Conservation (phyloP, 2,888 invertebrate species). For the Eledona agricola region DNA sequence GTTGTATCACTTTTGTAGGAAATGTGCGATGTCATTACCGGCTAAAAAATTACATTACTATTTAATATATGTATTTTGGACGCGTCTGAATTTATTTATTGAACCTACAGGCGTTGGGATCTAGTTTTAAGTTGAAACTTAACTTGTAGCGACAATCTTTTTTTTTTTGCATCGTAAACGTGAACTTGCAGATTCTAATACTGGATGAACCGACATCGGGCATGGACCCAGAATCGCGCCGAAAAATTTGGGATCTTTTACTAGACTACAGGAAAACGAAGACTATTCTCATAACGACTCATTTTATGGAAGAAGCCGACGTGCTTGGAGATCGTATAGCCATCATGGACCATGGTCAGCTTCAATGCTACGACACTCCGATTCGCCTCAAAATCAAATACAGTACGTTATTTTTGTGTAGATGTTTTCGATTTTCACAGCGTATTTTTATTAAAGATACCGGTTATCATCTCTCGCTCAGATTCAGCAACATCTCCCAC, state of each 20-base stretch:
- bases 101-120: too few relatives aligned
- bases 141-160: too few relatives aligned
- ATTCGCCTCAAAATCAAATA: constrained; percentile 80
- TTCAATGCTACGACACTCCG: constrained; percentile 83
- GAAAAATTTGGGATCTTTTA: constrained; percentile 88
- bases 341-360: constrained; percentile 78
- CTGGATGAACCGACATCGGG: constrained; percentile 92
- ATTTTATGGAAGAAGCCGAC: constrained; percentile 97
- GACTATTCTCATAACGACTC: constrained; percentile 88
- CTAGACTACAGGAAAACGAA: constrained; percentile 69
- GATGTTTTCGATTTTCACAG: not conserved
- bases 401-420: constrained; percentile 54
- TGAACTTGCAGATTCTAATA: constrained; percentile 64
- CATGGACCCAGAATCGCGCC: constrained; percentile 87
- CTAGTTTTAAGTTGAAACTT: too few relatives aligned
- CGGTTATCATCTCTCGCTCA: too few relatives aligned
- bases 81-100: too few relatives aligned
- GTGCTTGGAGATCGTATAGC: constrained; percentile 90
- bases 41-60: too few relatives aligned
- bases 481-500: too few relatives aligned
- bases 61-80: too few relatives aligned
- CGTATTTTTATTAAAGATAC: constrained; percentile 65
- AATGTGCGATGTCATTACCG: too few relatives aligned
- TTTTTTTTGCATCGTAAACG: too few relatives aligned
- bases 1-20: too few relatives aligned